A percentile compares a stretch with the other conserved stretches of the same genome.
phyloP scores from a whole-genome alignment of 2,797 vertebrate genomes.

The Microctenopoma lineatum region DNA sequence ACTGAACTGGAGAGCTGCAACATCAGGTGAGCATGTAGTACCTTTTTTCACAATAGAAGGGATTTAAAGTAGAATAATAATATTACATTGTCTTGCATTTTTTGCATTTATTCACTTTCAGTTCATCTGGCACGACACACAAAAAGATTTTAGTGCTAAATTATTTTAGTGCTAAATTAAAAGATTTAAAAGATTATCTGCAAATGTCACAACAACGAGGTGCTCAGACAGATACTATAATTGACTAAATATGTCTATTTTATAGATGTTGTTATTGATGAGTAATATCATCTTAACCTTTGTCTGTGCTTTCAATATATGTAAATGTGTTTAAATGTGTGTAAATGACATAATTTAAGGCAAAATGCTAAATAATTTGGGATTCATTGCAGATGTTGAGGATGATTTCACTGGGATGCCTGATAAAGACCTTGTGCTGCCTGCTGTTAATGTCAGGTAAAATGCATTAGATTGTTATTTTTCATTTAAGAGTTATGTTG shows the following conservation, averaged over 20 bases:
- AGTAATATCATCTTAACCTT: too few relatives aligned
- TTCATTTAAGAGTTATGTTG: too few relatives aligned
- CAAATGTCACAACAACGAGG: not conserved
- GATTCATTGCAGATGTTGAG: slow-evolving; percentile 57
- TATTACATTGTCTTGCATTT: not conserved
- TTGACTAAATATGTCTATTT: too few relatives aligned
- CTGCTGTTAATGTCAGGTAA: slow-evolving; percentile 68
- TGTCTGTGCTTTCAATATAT: not conserved
- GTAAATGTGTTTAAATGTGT: too few relatives aligned
- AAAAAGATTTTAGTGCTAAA: not conserved
- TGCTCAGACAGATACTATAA: not conserved
- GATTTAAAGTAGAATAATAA: not conserved
- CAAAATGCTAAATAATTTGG: not conserved
- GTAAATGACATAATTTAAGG: not conserved
- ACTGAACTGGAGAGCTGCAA: slow-evolving; percentile 37
- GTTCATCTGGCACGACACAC: not conserved
- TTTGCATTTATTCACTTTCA: not conserved
- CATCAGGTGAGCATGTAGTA: slow-evolving; percentile 58
- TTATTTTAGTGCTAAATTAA: not conserved
- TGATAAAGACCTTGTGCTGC: slow-evolving; percentile 53
- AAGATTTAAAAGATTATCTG: slow-evolving; percentile 2
- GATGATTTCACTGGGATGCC: slow-evolving; percentile 57
- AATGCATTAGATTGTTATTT: not conserved
- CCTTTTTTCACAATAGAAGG: not conserved
- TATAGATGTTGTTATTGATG: too few relatives aligned